Evolutionary conservation across 2,888 invertebrate genomes (phyloP).

Genomic region (Hylaea fasciaria): DNA sequence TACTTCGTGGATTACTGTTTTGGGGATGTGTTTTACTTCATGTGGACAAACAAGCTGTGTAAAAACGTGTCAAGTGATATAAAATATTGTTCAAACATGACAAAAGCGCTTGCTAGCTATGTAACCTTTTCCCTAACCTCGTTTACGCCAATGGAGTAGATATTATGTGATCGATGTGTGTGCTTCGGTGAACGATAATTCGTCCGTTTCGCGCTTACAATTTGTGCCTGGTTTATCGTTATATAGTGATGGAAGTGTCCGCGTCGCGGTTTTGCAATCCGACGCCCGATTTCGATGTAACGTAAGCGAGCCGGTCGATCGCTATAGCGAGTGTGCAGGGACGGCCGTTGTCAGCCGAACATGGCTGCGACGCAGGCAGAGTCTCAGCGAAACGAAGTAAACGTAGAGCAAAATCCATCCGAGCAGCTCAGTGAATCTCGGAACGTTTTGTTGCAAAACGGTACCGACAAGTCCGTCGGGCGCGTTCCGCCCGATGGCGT

Average conservation of each 20-base stretch:
- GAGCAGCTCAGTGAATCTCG: constrained; percentile 88
- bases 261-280: constrained; percentile 83
- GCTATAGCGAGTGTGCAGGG: constrained; percentile 86
- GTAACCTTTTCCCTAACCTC: constrained; percentile 91
- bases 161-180: constrained; percentile 88
- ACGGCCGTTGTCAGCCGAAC: constrained; percentile 86
- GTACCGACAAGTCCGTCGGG: constrained; percentile 89
- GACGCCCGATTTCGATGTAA: constrained; percentile 85
- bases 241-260: constrained; percentile 84
- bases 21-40: constrained; percentile 71
- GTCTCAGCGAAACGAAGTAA: constrained; percentile 91
- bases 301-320: constrained; percentile 85
- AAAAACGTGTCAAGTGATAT: constrained; percentile 77
- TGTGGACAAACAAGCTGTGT: constrained; percentile 72
- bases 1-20: constrained; percentile 64
- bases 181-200: constrained; percentile 88
- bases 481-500: constrained; percentile 87
- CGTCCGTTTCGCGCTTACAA: constrained; percentile 80
- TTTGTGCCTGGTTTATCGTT: constrained; percentile 74
- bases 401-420: constrained; percentile 87
- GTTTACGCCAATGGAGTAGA: constrained; percentile 91
- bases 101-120: constrained; percentile 86
- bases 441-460: constrained; percentile 89
- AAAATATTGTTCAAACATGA: constrained; percentile 81
- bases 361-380: constrained; percentile 95